Conservation (phyloP, 2,888 invertebrate genomes). For the Biston betularia region DNA sequence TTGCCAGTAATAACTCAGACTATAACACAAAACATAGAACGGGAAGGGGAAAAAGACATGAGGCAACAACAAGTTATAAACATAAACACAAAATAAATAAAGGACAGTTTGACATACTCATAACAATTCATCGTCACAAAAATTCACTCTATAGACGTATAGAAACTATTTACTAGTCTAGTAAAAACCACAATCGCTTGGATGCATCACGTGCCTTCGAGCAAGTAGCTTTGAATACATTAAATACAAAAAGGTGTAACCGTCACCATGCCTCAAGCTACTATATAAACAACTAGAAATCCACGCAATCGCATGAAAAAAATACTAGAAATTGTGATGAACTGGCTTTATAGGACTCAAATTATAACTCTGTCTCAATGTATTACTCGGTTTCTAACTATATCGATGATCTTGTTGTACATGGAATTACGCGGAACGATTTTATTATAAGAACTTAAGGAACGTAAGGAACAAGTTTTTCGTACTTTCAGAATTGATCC, state of each 20-base stretch:
- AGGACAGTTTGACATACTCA: slow-evolving; percentile 13
- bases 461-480: too few relatives aligned
- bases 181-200: slow-evolving; percentile 59
- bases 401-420: slow-evolving; percentile 15
- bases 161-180: slow-evolving; percentile 42
- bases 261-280: slow-evolving; percentile 82
- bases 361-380: not conserved
- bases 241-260: slow-evolving; percentile 50
- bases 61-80: slow-evolving; percentile 7
- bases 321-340: slow-evolving; percentile 38
- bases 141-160: slow-evolving; percentile 56
- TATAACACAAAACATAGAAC: slow-evolving; percentile 15
- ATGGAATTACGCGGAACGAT: not conserved
- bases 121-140: slow-evolving; percentile 38
- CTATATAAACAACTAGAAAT: slow-evolving; percentile 61
- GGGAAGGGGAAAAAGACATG: slow-evolving; percentile 4
- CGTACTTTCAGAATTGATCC: too few relatives aligned
- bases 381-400: not conserved
- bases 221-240: slow-evolving; percentile 43
- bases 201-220: slow-evolving; percentile 57
- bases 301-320: slow-evolving; percentile 38
- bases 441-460: too few relatives aligned
- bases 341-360: slow-evolving; percentile 40
- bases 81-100: slow-evolving; percentile 31
- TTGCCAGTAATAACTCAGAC: not conserved